Percentiles rank a stretch among this genome's conserved stretches.
Conservation (phyloP, 2,113 vertebrate genomes). For the Ovis canadensis region DNA sequence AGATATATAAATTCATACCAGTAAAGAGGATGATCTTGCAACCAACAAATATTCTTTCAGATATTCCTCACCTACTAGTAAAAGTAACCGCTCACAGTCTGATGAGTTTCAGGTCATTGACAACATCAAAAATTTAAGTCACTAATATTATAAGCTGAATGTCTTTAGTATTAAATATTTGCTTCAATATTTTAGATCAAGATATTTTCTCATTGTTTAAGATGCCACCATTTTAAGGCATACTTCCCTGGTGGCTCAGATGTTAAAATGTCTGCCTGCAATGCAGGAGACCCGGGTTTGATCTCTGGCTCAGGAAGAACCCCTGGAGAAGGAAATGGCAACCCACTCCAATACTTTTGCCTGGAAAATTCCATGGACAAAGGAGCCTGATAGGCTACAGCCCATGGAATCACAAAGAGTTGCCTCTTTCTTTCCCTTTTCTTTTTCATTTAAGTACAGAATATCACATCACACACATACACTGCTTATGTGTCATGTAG, state of each 20-base stretch:
- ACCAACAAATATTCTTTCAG: not conserved
- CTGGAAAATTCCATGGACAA: not conserved
- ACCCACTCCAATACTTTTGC: not conserved
- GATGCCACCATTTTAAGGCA: not conserved
- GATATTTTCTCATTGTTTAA: not conserved
- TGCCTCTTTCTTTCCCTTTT: not conserved
- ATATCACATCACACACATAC: not conserved
- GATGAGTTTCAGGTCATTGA: not conserved
- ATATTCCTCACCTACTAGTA: not conserved
- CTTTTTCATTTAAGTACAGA: not conserved
- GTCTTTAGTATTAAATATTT: not conserved
- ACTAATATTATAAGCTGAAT: not conserved
- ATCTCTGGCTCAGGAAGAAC: not conserved
- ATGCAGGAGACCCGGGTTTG: not conserved
- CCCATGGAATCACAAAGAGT: not conserved
- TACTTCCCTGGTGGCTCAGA: not conserved
- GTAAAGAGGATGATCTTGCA: not conserved
- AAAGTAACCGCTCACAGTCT: not conserved
- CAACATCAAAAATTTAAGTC: not conserved
- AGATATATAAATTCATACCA: not conserved
- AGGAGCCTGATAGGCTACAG: not conserved
- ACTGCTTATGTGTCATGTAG: not conserved
- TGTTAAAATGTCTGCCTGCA: not conserved
- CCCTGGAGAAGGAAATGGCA: not conserved
- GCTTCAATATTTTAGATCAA: not conserved